Evolutionary conservation across 2,797 vertebrate genomes (phyloP), one percentile per base, ranked within the genome.

Genomic region (Naso thynnoides): DNA sequence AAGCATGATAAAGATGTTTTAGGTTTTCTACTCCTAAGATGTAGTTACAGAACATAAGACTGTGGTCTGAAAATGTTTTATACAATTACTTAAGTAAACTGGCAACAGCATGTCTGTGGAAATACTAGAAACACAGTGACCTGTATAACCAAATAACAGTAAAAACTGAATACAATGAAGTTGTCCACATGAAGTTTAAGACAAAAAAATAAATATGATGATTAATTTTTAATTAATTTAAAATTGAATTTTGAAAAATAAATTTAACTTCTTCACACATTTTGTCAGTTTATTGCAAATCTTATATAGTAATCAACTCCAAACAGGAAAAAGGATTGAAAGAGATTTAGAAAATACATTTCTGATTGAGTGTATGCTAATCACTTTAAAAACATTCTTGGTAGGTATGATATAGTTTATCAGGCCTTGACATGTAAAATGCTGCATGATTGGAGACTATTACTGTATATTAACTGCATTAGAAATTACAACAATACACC

Each of bases 81-180:
- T 53, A 5, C 31, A 56, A 47, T 27, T 39, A 70, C 14, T 26
- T 3, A 0, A 60, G 10, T 23, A 59, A 41, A 21, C 33, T 41
- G 41, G 7, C 3, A 42, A 41, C 9, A 66, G 33, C 5, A 39
- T 33, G 60, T 52, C 18, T 23, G 13, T 33, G 45, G 11, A 63
- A 58, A 64, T 57, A 52, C 23, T 24, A 66, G 55, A 48, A 54
- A 24, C 39, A 49, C 18, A 23, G 31, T 68, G 50, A 53, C 33
- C 14, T 42, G 31, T 56, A 38, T 3, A 23, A 36, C 14, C 3
- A 53, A 26, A 21, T 9, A 26, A 23, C 11, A 38, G 42, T 41
- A 15, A 54, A 9, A 23, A 19, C 18, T 14, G 19, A 31, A 16
- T 36, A 39, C 2, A 48, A 23, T 63, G 8, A 41, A 23, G 42